Base-by-base conservation (phyloP, 2,888 invertebrate genomes). In the Schizaphis graminum region DNA sequence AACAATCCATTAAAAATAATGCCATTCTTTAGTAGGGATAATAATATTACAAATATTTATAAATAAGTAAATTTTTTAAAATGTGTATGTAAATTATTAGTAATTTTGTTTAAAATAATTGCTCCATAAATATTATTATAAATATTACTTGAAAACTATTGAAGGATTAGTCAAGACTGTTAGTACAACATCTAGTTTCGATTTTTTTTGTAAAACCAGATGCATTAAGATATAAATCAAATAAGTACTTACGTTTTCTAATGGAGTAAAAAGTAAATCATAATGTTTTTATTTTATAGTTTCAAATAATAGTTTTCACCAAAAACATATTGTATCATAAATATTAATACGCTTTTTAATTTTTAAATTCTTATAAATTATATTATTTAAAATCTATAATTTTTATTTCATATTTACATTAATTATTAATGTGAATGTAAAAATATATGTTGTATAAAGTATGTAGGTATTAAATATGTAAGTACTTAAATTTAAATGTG, bases 131-230 rank as follows among this genome's bases (percentile, higher is more conserved):
- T 77, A 56, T 85, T 7, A 10, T 35, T 85, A 57, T 57, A 13
- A 91, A 85, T 28, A 49, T n/a, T 89, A 92, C 56, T 84, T 89
- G 26, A 93, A 77, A 77, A 77, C 77, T 53, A 56, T 24, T 89
- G 77, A 88, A 67, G 10, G 13, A 13, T 92, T 92, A 92, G 92
- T 77, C 88, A 93, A 93, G 88, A 93, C 88, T 89, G 77, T 89
- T 77, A 53, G 77, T 77, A 89, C 84, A 88, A 10, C 86, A 67
- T 88, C 21, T 16, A 77, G 56, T 93, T 92, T 89, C 5, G 77
- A 28, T 77, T 92, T 92, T 92, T 92, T 56, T 26, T 77, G 49
- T 87, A 41, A 28, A 35, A 35, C 7, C 57, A 47, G 47, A 57
- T 35, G 28, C 84, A 56, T 53, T 91, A 28, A 84, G 11, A 16